Conservation (phyloP, 2,797 vertebrate species). For the Lagorchestes hirsutus region DNA sequence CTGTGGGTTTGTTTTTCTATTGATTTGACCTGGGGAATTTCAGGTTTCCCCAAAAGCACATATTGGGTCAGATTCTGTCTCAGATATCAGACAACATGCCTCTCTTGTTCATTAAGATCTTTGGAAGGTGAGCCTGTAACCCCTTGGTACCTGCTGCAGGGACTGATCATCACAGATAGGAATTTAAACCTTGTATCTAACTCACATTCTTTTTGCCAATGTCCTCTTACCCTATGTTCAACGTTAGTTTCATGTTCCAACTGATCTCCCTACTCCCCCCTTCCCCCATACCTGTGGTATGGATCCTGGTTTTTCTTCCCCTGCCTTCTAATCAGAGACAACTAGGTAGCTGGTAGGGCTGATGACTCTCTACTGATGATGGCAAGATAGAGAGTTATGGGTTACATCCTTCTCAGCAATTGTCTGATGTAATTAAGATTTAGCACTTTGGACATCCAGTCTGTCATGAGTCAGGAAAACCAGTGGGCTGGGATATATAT, state of each 20-base stretch:
- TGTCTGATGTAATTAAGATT: slow-evolving; percentile 32
- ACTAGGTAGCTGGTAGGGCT: neutral
- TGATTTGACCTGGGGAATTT: neutral
- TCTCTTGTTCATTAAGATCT: neutral
- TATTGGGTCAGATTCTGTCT: neutral
- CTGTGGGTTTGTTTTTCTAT: neutral
- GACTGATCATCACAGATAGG: neutral
- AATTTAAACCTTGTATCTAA: slow-evolving; percentile 18
- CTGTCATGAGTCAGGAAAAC: neutral
- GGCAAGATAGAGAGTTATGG: neutral
- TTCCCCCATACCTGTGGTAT: neutral
- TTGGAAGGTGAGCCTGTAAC: neutral
- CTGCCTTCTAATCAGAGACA: neutral
- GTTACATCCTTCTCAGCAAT: slow-evolving; percentile 14
- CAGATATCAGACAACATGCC: neutral
- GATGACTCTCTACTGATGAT: neutral
- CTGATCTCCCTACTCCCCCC: neutral
- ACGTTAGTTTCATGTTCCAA: neutral
- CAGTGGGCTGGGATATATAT: neutral
- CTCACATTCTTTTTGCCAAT: neutral
- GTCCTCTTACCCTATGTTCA: neutral
- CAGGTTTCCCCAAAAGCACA: neutral
- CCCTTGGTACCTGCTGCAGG: neutral
- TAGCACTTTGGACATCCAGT: neutral
- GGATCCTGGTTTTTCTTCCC: neutral